Evolutionary conservation across 2,797 vertebrate genomes (phyloP), one percentile per base, ranked within the genome.

Genomic region (Columba guinea): DNA sequence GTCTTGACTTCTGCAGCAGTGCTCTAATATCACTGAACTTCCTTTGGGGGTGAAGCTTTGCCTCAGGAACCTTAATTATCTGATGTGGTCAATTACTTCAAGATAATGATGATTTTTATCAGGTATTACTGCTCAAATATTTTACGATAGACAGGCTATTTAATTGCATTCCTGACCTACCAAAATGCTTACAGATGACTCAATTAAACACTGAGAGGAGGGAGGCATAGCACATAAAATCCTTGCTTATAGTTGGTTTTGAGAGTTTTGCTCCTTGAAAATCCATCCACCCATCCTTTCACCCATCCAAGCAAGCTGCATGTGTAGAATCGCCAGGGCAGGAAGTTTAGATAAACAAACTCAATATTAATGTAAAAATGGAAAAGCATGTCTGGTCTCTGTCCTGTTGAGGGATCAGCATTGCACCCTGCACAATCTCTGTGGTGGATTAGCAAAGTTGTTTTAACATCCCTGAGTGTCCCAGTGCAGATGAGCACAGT

Each of bases 41-140:
- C 91, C 75, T 97, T 93, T 90, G 75, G 73, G 95, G 96, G 88
- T 91, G 64, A 97, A 97, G 95, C 69, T 95, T 97, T 97, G 97
- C 97, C 97, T 97, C 96, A 92, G 95, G 97, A 97, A 95, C 95
- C 94, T 97, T 97, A 97, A 97, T 97, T 97, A 97, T 97, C 95
- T 97, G 97, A 97, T 97, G 94, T 97, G 97, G 97, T 97, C 97
- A 97, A 97, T 97, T 97, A 97, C 96, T 96, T 91, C 95, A 95
- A 96, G 95, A 96, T 97, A 97, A 97, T 97, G 97, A 96, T 97
- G 95, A 96, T 96, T 97, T 97, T 97, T 97, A 97, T 97, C 97
- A 97, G 94, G 94, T 97, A 96, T 97, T 97, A 97, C 96, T 94
- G 92, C 94, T 96, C 93, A 95, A 96, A 96, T 94, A 95, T 96